phyloP scores from a whole-genome alignment of 2,797 vertebrate genomes.

The Megalops cyprinoides region DNA sequence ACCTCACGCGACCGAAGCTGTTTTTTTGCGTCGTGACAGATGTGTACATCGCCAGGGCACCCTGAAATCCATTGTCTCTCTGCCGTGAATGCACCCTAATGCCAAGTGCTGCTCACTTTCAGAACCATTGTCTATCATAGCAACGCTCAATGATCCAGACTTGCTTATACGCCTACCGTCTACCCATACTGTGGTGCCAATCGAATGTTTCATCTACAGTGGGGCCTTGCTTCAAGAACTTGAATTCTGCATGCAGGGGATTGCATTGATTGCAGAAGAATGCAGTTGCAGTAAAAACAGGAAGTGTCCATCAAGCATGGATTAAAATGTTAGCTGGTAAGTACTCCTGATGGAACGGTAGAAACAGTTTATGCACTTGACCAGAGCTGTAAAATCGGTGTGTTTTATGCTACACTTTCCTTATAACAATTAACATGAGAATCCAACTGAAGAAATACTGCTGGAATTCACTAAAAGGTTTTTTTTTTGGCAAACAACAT shows the following conservation, averaged over 20 bases:
- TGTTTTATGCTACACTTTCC: no score
- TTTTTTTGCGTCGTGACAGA: no score
- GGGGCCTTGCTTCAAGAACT: background rate
- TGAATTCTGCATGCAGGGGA: background rate
- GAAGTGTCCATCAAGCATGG: background rate
- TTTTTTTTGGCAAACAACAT: no score
- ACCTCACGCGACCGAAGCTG: no score
- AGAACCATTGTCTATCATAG: background rate
- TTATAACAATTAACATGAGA: no score
- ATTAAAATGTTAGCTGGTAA: background rate
- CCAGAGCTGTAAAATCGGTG: no score
- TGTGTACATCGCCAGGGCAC: no score
- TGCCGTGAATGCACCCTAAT: background rate
- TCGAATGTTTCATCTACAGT: background rate
- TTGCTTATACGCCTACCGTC: background rate
- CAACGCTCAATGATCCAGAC: background rate
- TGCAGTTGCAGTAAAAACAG: background rate
- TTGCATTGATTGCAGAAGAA: background rate
- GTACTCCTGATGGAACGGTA: background rate
- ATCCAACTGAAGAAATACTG: no score
- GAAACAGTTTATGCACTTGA: no score
- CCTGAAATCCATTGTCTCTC: background rate
- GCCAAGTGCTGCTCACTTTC: no score
- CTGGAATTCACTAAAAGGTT: no score
- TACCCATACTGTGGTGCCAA: background rate